phyloP scores from a whole-genome alignment of 1,140 invertebrate species.

The Mya arenaria region DNA sequence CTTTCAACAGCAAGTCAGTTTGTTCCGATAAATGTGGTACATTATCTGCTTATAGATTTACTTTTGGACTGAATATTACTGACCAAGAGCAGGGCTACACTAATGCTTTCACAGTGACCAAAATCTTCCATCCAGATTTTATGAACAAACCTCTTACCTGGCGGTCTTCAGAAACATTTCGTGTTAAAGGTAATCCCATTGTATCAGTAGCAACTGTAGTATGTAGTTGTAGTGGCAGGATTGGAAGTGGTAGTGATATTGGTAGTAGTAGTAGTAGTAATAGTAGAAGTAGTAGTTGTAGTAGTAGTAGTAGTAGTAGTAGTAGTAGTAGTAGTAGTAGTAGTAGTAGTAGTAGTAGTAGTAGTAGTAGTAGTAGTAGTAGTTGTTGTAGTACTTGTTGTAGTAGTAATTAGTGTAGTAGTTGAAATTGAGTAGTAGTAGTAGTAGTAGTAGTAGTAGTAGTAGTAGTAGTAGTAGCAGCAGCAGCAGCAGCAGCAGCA shows the following conservation, averaged over 20 bases:
- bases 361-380: background rate
- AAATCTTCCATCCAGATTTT: too few relatives aligned
- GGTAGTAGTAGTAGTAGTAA: background rate
- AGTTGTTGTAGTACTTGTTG: background rate
- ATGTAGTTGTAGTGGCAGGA: background rate
- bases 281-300: background rate
- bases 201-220: background rate
- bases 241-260: background rate
- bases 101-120: too few relatives aligned
- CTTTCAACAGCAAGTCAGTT: too few relatives aligned
- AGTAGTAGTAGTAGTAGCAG: background rate
- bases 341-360: background rate
- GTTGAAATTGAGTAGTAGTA: background rate
- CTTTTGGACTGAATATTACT: too few relatives aligned
- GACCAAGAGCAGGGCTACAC: too few relatives aligned
- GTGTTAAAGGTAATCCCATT: too few relatives aligned
- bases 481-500: background rate
- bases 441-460: background rate
- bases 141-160: too few relatives aligned
- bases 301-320: background rate
- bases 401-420: background rate
- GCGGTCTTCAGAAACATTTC: too few relatives aligned
- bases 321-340: background rate
- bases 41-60: too few relatives aligned
- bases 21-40: too few relatives aligned